Conservation (phyloP, 2,797 vertebrate genomes). For the Myripristis murdjan region DNA sequence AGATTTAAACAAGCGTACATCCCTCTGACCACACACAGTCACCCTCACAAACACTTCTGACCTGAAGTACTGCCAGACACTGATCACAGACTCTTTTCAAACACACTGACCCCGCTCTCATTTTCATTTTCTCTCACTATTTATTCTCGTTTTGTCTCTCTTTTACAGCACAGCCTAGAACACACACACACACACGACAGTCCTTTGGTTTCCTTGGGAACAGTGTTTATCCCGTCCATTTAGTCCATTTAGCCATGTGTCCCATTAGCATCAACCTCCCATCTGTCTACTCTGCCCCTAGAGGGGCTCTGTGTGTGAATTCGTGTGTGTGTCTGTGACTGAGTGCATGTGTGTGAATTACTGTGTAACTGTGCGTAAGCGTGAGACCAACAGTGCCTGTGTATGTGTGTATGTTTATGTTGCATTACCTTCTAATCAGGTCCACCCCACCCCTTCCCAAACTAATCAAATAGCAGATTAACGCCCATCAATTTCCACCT, state of each 20-base stretch:
- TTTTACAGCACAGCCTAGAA: background rate
- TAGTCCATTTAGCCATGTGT: conserved; percentile 72
- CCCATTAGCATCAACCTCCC: conserved; percentile 76
- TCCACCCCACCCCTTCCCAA: conserved; percentile 14
- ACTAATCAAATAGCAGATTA: conserved; percentile 74
- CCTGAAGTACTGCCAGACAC: conserved; percentile 22
- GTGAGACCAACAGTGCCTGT: background rate
- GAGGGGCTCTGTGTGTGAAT: conserved; percentile 42
- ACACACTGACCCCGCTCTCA: conserved; percentile 3
- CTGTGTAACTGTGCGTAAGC: background rate
- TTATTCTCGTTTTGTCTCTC: background rate
- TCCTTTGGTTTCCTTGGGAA: conserved; percentile 66
- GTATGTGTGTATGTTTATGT: conserved; percentile 12
- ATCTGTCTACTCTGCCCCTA: conserved; percentile 72
- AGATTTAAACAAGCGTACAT: conserved; percentile 58
- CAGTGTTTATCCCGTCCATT: conserved; percentile 71
- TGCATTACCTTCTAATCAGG: conserved; percentile 14
- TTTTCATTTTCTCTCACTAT: background rate
- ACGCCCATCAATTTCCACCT: conserved; percentile 68
- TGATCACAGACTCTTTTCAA: conserved; percentile 15
- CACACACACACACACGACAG: conserved; percentile 14
- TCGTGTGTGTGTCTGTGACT: conserved; percentile 9
- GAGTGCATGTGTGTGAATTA: conserved; percentile 7
- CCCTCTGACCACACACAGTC: conserved; percentile 32
- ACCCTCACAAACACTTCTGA: background rate